phyloP scores from a whole-genome alignment of 1,140 invertebrate genomes.

The Phthorimaea operculella region DNA sequence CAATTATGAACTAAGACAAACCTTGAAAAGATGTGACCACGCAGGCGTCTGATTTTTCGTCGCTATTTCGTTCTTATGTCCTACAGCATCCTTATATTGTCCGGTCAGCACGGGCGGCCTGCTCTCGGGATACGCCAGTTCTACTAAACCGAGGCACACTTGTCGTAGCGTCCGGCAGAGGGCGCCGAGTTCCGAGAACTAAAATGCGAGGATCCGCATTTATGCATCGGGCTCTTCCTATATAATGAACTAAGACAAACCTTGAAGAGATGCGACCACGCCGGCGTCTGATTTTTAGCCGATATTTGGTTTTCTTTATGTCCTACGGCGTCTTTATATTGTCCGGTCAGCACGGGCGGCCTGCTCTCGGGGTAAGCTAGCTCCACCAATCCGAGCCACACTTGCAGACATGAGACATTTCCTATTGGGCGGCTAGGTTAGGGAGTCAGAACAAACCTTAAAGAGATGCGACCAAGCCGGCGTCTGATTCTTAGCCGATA shows the following conservation, averaged over 20 bases:
- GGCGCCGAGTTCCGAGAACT: conserved; percentile 71
- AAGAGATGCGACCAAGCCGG: conserved; percentile 70
- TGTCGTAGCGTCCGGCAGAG: conserved; percentile 79
- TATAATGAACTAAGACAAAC: conserved; percentile 40
- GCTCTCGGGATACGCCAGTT: conserved; percentile 48
- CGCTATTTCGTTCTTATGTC: no score
- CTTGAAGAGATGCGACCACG: conserved; percentile 73
- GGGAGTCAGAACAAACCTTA: conserved; percentile 57
- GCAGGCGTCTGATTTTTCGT: no score
- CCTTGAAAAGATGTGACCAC: conserved; percentile 74
- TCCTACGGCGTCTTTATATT: conserved; percentile 65
- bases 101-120: no score
- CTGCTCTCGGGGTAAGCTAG: conserved; percentile 8
- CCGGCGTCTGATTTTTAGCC: no score
- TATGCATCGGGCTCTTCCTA: no score
- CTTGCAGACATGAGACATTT: no score
- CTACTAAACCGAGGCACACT: conserved; percentile 88
- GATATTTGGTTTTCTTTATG: no score
- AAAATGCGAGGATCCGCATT: conserved; percentile 72
- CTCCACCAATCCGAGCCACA: conserved; percentile 89
- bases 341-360: no score
- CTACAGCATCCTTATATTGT: conserved; percentile 65
- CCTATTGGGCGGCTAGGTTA: no score
- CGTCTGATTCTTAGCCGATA: no score
- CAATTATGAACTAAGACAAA: conserved; percentile 27